Evolutionary conservation across 2,113 vertebrate species (phyloP), one percentile per base, ranked within the genome.

Genomic region (Cyprinus carpio): DNA sequence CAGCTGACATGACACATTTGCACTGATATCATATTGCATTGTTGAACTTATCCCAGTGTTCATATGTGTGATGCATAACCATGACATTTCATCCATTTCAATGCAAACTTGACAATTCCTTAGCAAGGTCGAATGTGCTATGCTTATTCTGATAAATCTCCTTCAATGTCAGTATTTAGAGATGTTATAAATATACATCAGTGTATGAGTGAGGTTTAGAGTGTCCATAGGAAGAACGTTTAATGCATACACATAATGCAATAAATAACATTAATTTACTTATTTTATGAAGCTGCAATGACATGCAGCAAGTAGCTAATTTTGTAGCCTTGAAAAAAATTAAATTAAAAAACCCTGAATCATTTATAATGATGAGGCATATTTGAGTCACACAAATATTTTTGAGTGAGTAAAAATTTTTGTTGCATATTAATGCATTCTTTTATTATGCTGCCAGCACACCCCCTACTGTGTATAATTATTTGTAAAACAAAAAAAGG

Each of bases 1-100:
- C 43, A 46, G 43, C 43, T 46, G 43, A 46, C 84, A 87, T 92
- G 92, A 94, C 90, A 87, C 90, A 91, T 87, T 88, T 87, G 67
- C 69, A 67, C 84, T 71, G 62, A 88, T 84, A 76, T 83, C 72
- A 87, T 82, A 84, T 69, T 60, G 82, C 40, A 29, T 37, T 40
- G 25, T 27, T 40, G 11, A 83, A 88, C 74, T 84, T 40, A 82
- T 46, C 43, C 62, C 13, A 80, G 27, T 46, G 23, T 72, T 23
- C 16, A 29, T 15, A 79, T 27, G n/a, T 51, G 37, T 7, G 51
- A 29, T 72, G 69, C 58, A 85, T 80, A 82, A 27, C 25, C 13
- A 67, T 29, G 8, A 49, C 16, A 25, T 23, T 54, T 54, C 54
- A 74, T 82, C 7, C 49, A 7, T 81, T 65, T 65, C 18, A 23